phyloP scores from a whole-genome alignment of 2,113 vertebrate genomes.

The Microtus richardsoni region DNA sequence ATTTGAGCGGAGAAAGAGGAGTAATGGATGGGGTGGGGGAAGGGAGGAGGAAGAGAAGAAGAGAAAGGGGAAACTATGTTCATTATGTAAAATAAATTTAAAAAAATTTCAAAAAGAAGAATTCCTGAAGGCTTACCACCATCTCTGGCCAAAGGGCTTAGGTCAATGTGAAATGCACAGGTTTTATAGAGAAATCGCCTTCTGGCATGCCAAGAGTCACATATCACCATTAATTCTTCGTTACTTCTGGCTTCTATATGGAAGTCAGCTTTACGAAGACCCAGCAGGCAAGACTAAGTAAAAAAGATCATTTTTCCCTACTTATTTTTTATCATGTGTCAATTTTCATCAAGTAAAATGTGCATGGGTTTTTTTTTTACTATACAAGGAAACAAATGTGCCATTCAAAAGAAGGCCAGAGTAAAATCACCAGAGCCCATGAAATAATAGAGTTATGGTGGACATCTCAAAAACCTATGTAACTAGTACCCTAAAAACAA shows the following conservation, averaged over 20 bases:
- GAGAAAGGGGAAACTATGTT: too few species aligned
- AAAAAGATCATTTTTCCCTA: neutral
- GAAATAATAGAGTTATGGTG: neutral
- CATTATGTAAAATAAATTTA: too few species aligned
- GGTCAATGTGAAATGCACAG: neutral
- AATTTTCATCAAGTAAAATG: neutral
- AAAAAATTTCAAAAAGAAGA: too few species aligned
- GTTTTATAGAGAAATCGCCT: neutral
- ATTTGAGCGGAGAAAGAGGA: too few species aligned
- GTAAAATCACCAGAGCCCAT: neutral
- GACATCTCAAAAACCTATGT: neutral
- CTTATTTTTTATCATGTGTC: neutral
- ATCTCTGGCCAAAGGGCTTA: neutral
- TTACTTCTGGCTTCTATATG: neutral
- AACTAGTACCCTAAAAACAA: neutral
- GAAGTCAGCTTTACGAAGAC: neutral
- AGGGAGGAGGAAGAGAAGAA: too few species aligned
- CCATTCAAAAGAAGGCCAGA: neutral
- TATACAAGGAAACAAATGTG: neutral
- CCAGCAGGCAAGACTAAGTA: neutral
- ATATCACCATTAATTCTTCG: too few species aligned
- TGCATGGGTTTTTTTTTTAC: neutral
- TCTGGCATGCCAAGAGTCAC: too few species aligned
- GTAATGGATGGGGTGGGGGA: too few species aligned
- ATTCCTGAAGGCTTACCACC: neutral